Percentiles rank a stretch among this genome's conserved stretches.
phyloP scores from a whole-genome alignment of 2,888 invertebrate genomes.

The Chloromyia formosa region DNA sequence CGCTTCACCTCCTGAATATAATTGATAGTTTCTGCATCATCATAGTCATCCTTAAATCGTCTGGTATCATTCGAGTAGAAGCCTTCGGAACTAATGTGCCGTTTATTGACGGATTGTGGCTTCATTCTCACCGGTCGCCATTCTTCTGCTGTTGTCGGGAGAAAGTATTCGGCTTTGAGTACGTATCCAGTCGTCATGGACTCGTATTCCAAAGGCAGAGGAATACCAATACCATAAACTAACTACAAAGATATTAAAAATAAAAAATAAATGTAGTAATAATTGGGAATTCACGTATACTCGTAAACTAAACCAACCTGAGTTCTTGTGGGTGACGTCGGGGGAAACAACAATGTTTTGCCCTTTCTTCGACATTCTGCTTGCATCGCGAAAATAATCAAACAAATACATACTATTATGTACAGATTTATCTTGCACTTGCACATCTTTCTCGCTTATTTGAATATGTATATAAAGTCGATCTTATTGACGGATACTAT shows the following conservation, averaged over 20 bases:
- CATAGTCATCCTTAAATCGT: constrained; percentile 1
- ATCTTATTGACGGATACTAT: neutral
- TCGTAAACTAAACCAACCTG: constrained; percentile 55
- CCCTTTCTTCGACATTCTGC: constrained; percentile 2
- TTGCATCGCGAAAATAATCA: neutral
- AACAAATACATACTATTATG: constrained; percentile 11
- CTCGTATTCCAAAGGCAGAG: constrained; percentile 46
- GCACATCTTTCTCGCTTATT: neutral
- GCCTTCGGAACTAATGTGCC: constrained; percentile 26
- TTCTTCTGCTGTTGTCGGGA: constrained; percentile 47
- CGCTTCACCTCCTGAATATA: constrained; percentile 1
- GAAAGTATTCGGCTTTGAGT: constrained; percentile 54
- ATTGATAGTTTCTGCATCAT: constrained; percentile 8
- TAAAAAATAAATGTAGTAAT: neutral
- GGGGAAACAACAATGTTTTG: constrained; percentile 57
- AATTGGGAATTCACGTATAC: neutral
- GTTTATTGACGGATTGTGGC: constrained; percentile 53
- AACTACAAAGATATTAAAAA: constrained; percentile 24
- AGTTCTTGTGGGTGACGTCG: constrained; percentile 60
- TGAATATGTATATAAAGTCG: neutral
- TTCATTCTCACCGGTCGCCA: constrained; percentile 53
- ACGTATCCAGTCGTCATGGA: constrained; percentile 54
- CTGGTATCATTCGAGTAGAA: neutral
- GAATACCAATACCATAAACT: constrained; percentile 45
- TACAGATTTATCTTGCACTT: neutral